A percentile compares a stretch with the other conserved stretches of the same genome.
These are phyloP conservation scores for Drosophila sp. DNA, from an alignment of 1,140 invertebrate species.

Conservation along the genomic window DNA sequence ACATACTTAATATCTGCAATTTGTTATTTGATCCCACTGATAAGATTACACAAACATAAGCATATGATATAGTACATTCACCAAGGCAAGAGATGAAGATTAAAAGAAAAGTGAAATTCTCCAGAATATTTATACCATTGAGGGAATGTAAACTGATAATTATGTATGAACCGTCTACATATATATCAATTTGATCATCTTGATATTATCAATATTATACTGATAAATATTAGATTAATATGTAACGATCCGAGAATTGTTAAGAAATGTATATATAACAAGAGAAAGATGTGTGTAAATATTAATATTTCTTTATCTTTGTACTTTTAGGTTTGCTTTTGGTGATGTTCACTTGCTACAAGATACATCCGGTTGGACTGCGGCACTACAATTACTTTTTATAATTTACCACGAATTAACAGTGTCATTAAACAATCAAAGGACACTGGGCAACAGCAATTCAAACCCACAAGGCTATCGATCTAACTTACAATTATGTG, in stretches of 20 bases:
- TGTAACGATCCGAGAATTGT: not conserved
- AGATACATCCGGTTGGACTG: not conserved
- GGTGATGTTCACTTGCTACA: too few relatives aligned
- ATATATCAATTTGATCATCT: slow-evolving; percentile 5
- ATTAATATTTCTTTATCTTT: not conserved
- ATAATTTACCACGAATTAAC: too few relatives aligned
- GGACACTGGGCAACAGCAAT: too few relatives aligned
- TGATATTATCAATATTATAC: not conserved
- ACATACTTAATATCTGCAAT: not conserved
- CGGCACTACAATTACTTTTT: too few relatives aligned
- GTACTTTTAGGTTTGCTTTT: not conserved
- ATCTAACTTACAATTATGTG: too few relatives aligned
- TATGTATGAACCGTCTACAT: not conserved
- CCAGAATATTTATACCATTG: too few relatives aligned
- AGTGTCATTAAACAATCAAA: too few relatives aligned
- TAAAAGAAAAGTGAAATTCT: too few relatives aligned
- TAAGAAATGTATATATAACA: not conserved
- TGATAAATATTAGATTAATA: slow-evolving; percentile 7
- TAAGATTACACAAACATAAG: not conserved
- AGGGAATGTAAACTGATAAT: not conserved
- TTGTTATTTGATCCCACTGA: not conserved
- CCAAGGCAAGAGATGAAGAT: too few relatives aligned
- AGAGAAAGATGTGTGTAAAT: not conserved
- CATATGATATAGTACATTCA: too few relatives aligned
- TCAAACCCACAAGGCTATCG: too few relatives aligned